phyloP scores from a whole-genome alignment of 2,113 vertebrate species.

The Phycodurus eques region DNA sequence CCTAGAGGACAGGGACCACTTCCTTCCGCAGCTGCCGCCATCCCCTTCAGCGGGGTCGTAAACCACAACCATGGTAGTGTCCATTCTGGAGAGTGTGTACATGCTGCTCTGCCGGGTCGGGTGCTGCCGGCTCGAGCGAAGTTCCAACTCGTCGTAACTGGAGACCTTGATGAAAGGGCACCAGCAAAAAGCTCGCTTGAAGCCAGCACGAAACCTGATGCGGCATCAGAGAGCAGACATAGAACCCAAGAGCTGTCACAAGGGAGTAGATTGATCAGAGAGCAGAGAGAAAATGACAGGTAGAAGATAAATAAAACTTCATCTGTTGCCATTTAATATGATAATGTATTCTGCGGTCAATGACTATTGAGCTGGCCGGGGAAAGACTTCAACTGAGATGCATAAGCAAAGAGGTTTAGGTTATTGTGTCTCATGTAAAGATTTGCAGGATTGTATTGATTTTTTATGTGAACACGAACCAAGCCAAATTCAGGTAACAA shows the following conservation, averaged over 20 bases:
- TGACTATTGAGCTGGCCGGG: not conserved
- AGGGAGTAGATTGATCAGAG: not conserved
- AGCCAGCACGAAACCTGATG: slow-evolving; percentile 90
- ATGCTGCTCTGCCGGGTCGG: slow-evolving; percentile 87
- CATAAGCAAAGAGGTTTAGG: not conserved
- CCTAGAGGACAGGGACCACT: slow-evolving; percentile 22
- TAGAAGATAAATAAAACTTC: not conserved
- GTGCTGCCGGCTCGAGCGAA: slow-evolving; percentile 81
- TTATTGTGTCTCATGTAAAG: not conserved
- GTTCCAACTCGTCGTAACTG: slow-evolving; percentile 86
- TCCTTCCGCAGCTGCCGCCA: slow-evolving; percentile 40
- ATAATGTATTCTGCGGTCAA: not conserved
- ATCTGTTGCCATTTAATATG: not conserved
- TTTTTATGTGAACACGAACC: not conserved
- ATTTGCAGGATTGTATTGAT: not conserved
- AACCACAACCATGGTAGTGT: slow-evolving; percentile 81
- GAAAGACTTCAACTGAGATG: not conserved
- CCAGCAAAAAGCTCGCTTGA: slow-evolving; percentile 91
- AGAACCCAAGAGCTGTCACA: not conserved
- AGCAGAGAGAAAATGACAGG: slow-evolving; percentile 9
- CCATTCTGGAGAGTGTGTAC: slow-evolving; percentile 87
- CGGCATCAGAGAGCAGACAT: not conserved
- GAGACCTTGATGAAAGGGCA: slow-evolving; percentile 93
- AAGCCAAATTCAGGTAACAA: too few relatives aligned
- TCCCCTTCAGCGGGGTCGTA: slow-evolving; percentile 72